Percentiles rank a stretch among this genome's conserved stretches.
Conservation (phyloP, 2,113 vertebrate genomes). For the Channa argus region DNA sequence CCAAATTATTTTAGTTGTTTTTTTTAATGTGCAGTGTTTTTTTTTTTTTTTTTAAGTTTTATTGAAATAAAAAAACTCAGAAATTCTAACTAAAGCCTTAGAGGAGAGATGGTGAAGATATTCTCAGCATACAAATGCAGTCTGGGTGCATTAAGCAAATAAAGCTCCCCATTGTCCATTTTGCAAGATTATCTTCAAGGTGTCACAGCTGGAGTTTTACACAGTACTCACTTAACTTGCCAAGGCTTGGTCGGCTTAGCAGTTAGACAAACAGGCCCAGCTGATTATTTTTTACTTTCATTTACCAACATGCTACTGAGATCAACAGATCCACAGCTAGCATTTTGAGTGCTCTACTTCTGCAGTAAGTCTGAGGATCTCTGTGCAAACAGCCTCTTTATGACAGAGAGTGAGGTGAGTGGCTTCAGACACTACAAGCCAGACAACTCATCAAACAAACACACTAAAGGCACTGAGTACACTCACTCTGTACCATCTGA, state of each 20-base stretch:
- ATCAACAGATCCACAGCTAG: conserved; percentile 76
- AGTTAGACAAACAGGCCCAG: conserved; percentile 69
- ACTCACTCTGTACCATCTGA: conserved; percentile 58
- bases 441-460: conserved; percentile 81
- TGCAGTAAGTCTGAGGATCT: conserved; percentile 80
- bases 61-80: conserved; percentile 4
- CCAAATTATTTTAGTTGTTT: conserved; percentile 1
- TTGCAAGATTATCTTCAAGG: conserved; percentile 43
- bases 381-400: conserved; percentile 84
- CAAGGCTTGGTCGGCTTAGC: conserved; percentile 52
- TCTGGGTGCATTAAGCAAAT: conserved; percentile 46
- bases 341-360: conserved; percentile 71
- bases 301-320: conserved; percentile 74
- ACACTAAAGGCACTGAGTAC: conserved; percentile 70
- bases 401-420: conserved; percentile 79
- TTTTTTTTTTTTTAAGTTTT: background rate
- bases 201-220: conserved; percentile 52
- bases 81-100: background rate
- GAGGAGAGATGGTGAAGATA: background rate
- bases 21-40: background rate
- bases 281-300: conserved; percentile 74
- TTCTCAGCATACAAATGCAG: background rate
- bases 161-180: conserved; percentile 33
- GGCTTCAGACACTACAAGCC: conserved; percentile 79
- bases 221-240: conserved; percentile 44